Evolutionary conservation across 1,140 invertebrate species (phyloP).

Genomic region (Drosophila nigrodunni): DNA sequence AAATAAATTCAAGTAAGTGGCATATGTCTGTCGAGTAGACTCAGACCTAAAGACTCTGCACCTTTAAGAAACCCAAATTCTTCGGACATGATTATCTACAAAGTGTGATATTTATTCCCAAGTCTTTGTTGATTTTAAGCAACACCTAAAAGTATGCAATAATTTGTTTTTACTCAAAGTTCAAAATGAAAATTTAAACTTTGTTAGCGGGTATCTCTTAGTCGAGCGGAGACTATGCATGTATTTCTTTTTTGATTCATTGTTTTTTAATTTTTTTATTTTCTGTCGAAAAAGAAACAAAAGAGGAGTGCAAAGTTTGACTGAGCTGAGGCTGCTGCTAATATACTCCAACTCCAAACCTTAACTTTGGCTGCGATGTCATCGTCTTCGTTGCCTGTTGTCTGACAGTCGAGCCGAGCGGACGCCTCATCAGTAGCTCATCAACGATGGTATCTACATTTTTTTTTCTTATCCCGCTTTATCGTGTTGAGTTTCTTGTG

Average conservation of each 20-base stretch:
- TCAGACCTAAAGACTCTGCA: too few relatives aligned
- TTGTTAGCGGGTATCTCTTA: neutral
- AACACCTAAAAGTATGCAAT: neutral
- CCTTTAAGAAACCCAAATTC: too few relatives aligned
- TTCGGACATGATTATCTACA: neutral
- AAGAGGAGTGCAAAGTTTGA: conserved; percentile 68
- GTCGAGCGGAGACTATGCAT: neutral
- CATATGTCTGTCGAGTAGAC: too few relatives aligned
- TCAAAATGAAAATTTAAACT: neutral
- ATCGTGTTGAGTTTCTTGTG: conserved; percentile 19
- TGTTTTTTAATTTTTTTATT: conserved; percentile 12
- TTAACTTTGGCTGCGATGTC: neutral
- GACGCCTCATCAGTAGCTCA: conserved; percentile 76
- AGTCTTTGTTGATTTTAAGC: too few relatives aligned
- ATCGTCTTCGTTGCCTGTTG: neutral
- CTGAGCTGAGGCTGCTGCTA: conserved; percentile 45
- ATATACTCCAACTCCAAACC: conserved; percentile 54
- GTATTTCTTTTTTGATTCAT: conserved; percentile 1
- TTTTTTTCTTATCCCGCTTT: conserved; percentile 33
- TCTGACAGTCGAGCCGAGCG: conserved; percentile 8
- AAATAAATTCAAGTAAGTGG: too few relatives aligned
- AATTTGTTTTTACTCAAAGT: neutral
- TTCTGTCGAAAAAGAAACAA: conserved; percentile 34
- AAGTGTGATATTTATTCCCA: neutral
- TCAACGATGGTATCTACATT: conserved; percentile 68